phyloP scores from a whole-genome alignment of 1,140 invertebrate species.

The Pachyrhynchus sulphureomaculatus region DNA sequence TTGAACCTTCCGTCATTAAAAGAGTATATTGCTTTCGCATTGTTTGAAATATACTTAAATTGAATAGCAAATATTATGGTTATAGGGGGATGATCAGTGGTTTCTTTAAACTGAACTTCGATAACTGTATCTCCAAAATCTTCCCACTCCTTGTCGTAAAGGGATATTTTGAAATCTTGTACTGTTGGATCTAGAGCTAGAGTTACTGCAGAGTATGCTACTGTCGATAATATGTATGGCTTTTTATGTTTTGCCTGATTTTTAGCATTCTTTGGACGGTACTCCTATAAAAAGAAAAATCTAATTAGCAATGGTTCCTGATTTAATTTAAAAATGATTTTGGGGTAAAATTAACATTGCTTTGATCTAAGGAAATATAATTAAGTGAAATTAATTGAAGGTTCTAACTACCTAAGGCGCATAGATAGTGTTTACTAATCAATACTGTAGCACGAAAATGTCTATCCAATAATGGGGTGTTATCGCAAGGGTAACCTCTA shows the following conservation, averaged over 20 bases:
- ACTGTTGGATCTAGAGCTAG: background rate
- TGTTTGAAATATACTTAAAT: background rate
- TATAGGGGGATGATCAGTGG: background rate
- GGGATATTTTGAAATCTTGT: constrained; percentile 1
- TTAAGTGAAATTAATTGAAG: no score
- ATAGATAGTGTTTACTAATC: no score
- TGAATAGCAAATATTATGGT: background rate
- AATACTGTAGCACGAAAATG: no score
- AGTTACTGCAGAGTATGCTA: constrained; percentile 2
- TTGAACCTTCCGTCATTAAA: constrained; percentile 1
- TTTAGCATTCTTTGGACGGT: background rate
- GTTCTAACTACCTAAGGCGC: no score
- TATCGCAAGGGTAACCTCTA: no score
- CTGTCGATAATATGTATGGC: background rate
- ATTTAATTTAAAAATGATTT: no score
- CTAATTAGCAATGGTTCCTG: no score
- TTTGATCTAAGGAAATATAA: no score
- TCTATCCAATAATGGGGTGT: no score
- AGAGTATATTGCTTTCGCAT: background rate
- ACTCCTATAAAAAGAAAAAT: background rate
- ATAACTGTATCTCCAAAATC: constrained; percentile 11
- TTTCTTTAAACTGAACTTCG: background rate
- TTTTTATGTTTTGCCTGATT: background rate
- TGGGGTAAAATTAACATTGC: no score
- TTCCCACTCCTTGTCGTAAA: background rate